Evolutionary conservation across 2,113 vertebrate genomes (phyloP).

Genomic region (chimpanzee (Pan troglodytes)): NHGRI_mPanTro3-v2.1_pri NC_072415.2:35074501-35075000

Average conservation of each 20-base stretch:
- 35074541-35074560: slow-evolving; percentile 31
- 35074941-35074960: slow-evolving; percentile 14
- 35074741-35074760: slow-evolving; percentile 69
- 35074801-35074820: slow-evolving; percentile 68
- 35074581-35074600: slow-evolving; percentile 71
- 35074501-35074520: slow-evolving; percentile 38
- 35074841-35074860: slow-evolving; percentile 50
- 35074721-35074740: slow-evolving; percentile 60
- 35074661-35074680: slow-evolving; percentile 19
- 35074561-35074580: slow-evolving; percentile 65
- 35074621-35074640: slow-evolving; percentile 38
- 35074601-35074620: slow-evolving; percentile 52
- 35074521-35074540: slow-evolving; percentile 6
- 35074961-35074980: slow-evolving; percentile 58
- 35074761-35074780: slow-evolving; percentile 73
- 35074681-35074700: slow-evolving; percentile 64
- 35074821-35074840: slow-evolving; percentile 71
- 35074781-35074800: slow-evolving; percentile 73
- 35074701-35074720: slow-evolving; percentile 59
- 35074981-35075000: slow-evolving; percentile 61
- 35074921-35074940: not conserved
- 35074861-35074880: slow-evolving; percentile 64
- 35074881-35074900: slow-evolving; percentile 48
- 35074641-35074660: slow-evolving; percentile 55
- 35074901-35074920: not conserved